Conservation (phyloP, 2,797 vertebrate genomes). For the Pseudomugil gertrudae region DNA sequence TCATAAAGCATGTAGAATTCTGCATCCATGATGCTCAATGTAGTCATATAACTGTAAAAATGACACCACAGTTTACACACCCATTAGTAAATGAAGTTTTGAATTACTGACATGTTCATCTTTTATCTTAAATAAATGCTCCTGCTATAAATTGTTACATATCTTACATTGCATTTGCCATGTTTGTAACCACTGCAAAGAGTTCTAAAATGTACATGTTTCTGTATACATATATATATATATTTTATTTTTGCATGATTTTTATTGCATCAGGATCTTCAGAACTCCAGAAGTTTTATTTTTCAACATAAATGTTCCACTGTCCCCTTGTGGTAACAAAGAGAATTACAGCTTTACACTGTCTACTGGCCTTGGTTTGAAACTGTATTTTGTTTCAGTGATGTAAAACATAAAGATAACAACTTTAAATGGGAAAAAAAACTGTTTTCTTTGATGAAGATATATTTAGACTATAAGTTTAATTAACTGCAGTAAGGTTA, state of each 20-base stretch:
- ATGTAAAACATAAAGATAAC: constrained; percentile 2
- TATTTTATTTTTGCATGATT: not conserved
- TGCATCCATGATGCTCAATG: too few relatives aligned
- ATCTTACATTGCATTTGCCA: not conserved
- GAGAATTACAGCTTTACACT: constrained; percentile 1
- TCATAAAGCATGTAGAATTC: not conserved
- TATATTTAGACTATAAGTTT: constrained; percentile 5
- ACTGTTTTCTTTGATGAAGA: not conserved
- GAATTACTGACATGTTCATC: too few relatives aligned
- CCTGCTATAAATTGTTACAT: too few relatives aligned
- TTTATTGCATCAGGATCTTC: not conserved
- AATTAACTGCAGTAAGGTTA: constrained; percentile 7
- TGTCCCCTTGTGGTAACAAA: constrained; percentile 44
- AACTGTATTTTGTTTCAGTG: not conserved
- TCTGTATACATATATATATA: not conserved
- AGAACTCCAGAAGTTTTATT: not conserved
- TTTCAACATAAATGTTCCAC: not conserved
- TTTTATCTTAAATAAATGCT: too few relatives aligned
- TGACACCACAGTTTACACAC: too few relatives aligned
- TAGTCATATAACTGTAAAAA: too few relatives aligned
- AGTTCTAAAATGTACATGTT: not conserved
- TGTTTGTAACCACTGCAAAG: not conserved
- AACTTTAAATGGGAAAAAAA: not conserved
- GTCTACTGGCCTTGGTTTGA: not conserved
- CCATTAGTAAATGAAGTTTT: too few relatives aligned